These are phyloP conservation scores for Dorcus hopei DNA, from an alignment of 2,888 invertebrate genomes.

Conservation along the genomic window DNA sequence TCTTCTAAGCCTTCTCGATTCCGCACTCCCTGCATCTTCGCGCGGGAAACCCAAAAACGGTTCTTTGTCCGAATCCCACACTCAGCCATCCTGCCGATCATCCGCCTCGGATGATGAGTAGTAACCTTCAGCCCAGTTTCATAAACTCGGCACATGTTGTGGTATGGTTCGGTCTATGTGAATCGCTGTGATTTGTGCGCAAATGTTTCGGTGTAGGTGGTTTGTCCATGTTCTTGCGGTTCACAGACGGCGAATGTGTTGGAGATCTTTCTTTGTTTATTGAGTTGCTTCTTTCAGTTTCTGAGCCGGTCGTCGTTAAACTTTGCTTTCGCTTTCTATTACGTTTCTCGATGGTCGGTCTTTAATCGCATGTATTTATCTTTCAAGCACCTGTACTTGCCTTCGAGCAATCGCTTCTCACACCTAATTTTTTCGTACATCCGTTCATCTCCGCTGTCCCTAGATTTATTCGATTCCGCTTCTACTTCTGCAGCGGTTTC, in stretches of 20 bases:
- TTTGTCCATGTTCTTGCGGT: conserved; percentile 34
- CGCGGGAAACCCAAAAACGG: no score
- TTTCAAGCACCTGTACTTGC: conserved; percentile 77
- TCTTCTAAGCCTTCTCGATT: no score
- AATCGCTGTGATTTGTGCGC: conserved; percentile 44
- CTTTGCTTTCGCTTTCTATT: conserved; percentile 63
- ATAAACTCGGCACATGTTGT: no score
- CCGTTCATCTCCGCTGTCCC: conserved; percentile 48
- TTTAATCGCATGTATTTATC: conserved; percentile 79
- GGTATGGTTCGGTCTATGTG: conserved; percentile 34
- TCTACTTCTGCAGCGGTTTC: conserved; percentile 57
- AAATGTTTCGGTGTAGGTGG: conserved; percentile 46
- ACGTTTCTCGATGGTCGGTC: conserved; percentile 74
- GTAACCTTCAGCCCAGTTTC: no score
- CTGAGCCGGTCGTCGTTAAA: conserved; percentile 65
- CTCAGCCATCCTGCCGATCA: no score
- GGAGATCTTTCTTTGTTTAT: conserved; percentile 54
- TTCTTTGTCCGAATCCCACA: no score
- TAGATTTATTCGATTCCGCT: conserved; percentile 35
- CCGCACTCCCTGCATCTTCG: no score
- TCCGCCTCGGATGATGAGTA: no score
- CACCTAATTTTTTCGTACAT: conserved; percentile 64
- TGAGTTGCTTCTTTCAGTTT: conserved; percentile 76
- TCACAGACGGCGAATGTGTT: conserved; percentile 39
- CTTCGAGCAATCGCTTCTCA: conserved; percentile 68